Percentiles rank a stretch among this genome's conserved stretches.
phyloP scores from a whole-genome alignment of 2,797 vertebrate genomes.

The Hybognathus amarus region DNA sequence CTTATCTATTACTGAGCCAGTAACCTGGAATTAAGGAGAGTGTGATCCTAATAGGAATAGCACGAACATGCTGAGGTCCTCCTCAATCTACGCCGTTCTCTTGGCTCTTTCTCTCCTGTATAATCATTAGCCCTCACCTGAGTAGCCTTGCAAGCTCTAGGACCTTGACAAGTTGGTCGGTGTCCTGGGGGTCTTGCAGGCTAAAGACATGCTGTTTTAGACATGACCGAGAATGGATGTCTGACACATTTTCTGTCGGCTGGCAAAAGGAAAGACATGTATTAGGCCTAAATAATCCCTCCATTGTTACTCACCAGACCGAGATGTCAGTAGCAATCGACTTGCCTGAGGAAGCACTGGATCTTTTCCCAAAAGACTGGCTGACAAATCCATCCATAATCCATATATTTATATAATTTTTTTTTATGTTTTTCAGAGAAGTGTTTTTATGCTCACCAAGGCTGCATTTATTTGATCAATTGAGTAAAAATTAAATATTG shows the following conservation, averaged over 20 bases:
- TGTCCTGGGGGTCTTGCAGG: slow-evolving; percentile 6
- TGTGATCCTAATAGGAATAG: not conserved
- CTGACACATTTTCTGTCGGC: slow-evolving; percentile 22
- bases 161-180: slow-evolving; percentile 15
- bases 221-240: slow-evolving; percentile 27
- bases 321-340: not conserved
- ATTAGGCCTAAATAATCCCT: slow-evolving; percentile 13
- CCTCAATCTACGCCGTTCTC: not conserved
- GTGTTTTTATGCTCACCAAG: not conserved
- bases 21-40: not conserved
- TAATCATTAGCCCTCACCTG: slow-evolving; percentile 24
- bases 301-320: slow-evolving; percentile 4
- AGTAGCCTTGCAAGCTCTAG: slow-evolving; percentile 1
- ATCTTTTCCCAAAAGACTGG: not conserved
- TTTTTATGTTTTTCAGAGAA: not conserved
- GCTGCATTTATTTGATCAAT: not conserved
- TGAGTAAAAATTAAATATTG: not conserved
- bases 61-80: not conserved
- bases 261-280: slow-evolving; percentile 18
- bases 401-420: no score
- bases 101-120: not conserved
- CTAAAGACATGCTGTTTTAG: slow-evolving; percentile 24
- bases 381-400: not conserved
- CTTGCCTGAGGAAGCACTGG: not conserved
- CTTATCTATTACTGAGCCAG: slow-evolving; percentile 6